phyloP scores from a whole-genome alignment of 1,140 invertebrate genomes.

The Drosophila rhopaloa region DNA sequence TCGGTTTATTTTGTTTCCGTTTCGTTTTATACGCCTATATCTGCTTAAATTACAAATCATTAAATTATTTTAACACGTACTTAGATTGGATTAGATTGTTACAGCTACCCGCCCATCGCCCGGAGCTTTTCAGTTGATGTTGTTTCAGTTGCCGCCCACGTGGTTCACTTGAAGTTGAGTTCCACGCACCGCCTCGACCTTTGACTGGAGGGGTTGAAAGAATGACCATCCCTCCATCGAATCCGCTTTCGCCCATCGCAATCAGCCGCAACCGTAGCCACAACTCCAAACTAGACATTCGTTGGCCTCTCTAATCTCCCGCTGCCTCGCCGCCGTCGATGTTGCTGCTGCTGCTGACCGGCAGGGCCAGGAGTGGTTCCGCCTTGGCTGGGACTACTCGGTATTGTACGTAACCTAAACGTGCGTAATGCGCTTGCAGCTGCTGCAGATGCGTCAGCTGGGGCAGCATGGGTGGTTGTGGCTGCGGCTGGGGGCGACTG shows the following conservation, averaged over 20 bases:
- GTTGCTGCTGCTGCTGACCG: constrained; percentile 24
- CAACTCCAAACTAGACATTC: constrained; percentile 17
- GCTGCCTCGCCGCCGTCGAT: constrained; percentile 24
- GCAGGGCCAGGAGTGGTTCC: constrained; percentile 21
- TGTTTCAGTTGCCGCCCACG: constrained; percentile 52
- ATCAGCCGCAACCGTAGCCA: constrained; percentile 31
- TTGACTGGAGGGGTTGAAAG: constrained; percentile 2
- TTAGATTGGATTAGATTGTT: constrained; percentile 83
- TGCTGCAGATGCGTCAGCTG: constrained; percentile 33
- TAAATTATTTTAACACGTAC: constrained; percentile 82
- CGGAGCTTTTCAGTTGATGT: constrained; percentile 57
- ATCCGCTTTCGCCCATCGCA: constrained; percentile 5
- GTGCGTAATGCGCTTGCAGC: constrained; percentile 30
- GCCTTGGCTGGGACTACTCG: constrained; percentile 29
- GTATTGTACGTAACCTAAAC: constrained; percentile 48
- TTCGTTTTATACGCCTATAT: constrained; percentile 70
- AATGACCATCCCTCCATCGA: neutral
- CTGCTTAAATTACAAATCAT: constrained; percentile 78
- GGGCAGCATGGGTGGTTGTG: constrained; percentile 36
- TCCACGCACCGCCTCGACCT: constrained; percentile 65
- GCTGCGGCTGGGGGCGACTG: constrained; percentile 52
- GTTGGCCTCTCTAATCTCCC: constrained; percentile 8
- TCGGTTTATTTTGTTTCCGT: constrained; percentile 56
- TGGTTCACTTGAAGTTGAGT: constrained; percentile 64
- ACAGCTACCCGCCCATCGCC: constrained; percentile 80